Evolutionary conservation across 2,888 invertebrate genomes (phyloP).

Genomic region (Sphecodes monilicornis): DNA sequence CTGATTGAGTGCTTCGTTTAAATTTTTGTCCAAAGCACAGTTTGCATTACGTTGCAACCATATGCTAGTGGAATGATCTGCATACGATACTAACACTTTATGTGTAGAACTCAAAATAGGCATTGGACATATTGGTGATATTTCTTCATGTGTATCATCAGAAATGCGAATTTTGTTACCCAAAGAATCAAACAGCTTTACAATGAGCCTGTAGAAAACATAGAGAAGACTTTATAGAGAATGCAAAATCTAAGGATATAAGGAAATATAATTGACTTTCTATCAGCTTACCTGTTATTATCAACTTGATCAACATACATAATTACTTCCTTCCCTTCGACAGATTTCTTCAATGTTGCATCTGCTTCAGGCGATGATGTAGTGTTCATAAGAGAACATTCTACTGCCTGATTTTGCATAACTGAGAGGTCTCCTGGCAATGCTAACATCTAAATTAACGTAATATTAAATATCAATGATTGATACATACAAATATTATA

Average conservation of each 20-base stretch:
- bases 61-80: slow-evolving; percentile 86
- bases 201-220: slow-evolving; percentile 86
- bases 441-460: slow-evolving; percentile 85
- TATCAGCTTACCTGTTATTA: slow-evolving; percentile 79
- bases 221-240: slow-evolving; percentile 35
- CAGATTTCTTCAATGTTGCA: slow-evolving; percentile 68
- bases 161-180: slow-evolving; percentile 72
- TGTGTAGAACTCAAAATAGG: slow-evolving; percentile 88
- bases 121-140: slow-evolving; percentile 86
- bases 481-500: slow-evolving; percentile 7
- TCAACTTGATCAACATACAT: slow-evolving; percentile 84
- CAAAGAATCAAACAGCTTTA: slow-evolving; percentile 87
- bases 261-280: background rate
- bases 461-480: slow-evolving; percentile 16
- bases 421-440: slow-evolving; percentile 86
- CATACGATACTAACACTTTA: slow-evolving; percentile 87
- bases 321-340: slow-evolving; percentile 81
- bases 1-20: slow-evolving; percentile 86
- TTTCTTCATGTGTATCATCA: slow-evolving; percentile 64
- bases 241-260: background rate
- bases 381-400: slow-evolving; percentile 75
- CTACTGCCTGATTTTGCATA: slow-evolving; percentile 81
- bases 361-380: slow-evolving; percentile 61
- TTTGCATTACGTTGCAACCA: slow-evolving; percentile 87
- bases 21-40: slow-evolving; percentile 83